Conservation (phyloP, 1,140 invertebrate genomes). For the Diorhabda carinulata region DNA sequence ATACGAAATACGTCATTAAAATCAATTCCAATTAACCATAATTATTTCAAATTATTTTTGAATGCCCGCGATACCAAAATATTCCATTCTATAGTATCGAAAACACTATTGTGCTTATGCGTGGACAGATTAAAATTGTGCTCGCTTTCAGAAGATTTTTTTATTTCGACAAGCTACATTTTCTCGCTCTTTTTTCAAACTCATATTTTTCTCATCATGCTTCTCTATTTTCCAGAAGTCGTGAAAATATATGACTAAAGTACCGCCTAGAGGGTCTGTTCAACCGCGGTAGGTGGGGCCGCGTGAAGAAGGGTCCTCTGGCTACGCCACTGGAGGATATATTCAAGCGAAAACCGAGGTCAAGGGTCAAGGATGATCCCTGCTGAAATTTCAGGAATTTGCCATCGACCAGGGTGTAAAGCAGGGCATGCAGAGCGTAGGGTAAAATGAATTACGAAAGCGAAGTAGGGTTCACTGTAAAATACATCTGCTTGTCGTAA, state of each 20-base stretch:
- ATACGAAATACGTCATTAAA: too few relatives aligned
- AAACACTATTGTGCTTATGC: too few relatives aligned
- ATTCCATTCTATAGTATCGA: too few relatives aligned
- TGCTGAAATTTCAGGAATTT: slow-evolving; percentile 30
- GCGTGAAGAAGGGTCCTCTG: slow-evolving; percentile 51
- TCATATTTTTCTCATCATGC: not conserved
- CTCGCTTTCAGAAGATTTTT: too few relatives aligned
- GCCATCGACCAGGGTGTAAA: slow-evolving; percentile 9
- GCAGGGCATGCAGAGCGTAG: not conserved
- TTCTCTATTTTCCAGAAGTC: slow-evolving; percentile 24
- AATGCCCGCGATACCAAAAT: too few relatives aligned
- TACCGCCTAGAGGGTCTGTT: slow-evolving; percentile 45
- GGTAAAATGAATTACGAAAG: not conserved
- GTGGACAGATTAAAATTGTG: too few relatives aligned
- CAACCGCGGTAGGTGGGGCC: slow-evolving; percentile 54
- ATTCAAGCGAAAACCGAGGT: slow-evolving; percentile 47
- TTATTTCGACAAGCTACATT: not conserved
- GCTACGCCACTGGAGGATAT: slow-evolving; percentile 50
- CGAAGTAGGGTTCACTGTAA: not conserved
- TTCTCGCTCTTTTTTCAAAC: not conserved
- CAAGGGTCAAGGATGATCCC: slow-evolving; percentile 39
- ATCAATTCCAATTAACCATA: too few relatives aligned
- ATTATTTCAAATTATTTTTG: too few relatives aligned
- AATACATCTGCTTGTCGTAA: not conserved
- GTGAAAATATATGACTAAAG: slow-evolving; percentile 59